Conservation (phyloP, 2,797 vertebrate genomes). For the Vipera ursinii region DNA sequence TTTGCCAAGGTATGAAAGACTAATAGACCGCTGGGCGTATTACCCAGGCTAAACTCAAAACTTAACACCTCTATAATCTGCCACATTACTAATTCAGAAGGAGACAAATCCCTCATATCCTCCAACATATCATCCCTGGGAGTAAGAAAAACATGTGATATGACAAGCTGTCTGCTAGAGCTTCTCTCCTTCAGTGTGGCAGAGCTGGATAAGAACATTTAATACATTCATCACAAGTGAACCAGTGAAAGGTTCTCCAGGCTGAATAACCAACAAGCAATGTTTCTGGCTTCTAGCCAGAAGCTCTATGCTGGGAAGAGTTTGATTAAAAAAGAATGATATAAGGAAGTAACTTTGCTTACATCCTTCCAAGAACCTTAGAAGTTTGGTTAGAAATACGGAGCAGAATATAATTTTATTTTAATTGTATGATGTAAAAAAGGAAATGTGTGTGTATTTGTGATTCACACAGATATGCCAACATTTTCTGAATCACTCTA, state of each 20-base stretch:
- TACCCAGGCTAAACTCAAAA: slow-evolving; percentile 18
- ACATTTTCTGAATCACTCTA: background rate
- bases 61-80: background rate
- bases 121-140: background rate
- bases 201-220: background rate
- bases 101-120: background rate
- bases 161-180: background rate
- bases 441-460: slow-evolving; percentile 1
- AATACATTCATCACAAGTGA: slow-evolving; percentile 11
- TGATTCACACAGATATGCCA: background rate
- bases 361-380: background rate
- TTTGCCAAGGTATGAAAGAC: slow-evolving; percentile 18
- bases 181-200: background rate
- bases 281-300: slow-evolving; percentile 32
- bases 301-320: background rate
- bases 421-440: slow-evolving; percentile 9
- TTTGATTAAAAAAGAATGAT: background rate
- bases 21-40: background rate
- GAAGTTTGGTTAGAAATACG: slow-evolving; percentile 47
- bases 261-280: slow-evolving; percentile 15
- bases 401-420: slow-evolving; percentile 46
- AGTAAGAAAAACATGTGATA: background rate
- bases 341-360: background rate
- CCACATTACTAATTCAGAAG: background rate
- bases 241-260: slow-evolving; percentile 1